Evolutionary conservation across 1,140 invertebrate genomes (phyloP), one percentile per base, ranked within the genome.

Genomic region (Littorina saxatilis): DNA sequence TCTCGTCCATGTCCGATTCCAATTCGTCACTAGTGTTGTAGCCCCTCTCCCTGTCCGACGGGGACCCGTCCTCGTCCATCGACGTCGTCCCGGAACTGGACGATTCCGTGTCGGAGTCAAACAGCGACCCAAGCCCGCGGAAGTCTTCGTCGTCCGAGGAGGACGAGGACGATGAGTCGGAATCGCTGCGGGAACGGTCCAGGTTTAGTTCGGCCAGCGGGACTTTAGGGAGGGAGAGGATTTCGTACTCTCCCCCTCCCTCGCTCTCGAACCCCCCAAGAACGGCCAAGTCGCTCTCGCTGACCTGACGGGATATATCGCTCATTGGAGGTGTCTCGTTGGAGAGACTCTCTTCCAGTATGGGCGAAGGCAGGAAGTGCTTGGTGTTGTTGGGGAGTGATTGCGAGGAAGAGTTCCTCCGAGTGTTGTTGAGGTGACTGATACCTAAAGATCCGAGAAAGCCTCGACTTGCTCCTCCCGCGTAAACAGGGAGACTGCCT

Each of bases 241-340:
- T 76, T 27, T 84, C 83, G 66, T 84, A 84, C 74, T 84, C 74
- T 17, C 83, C 76, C 20, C 83, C 83, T 1, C 75, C 83, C 37
- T 84, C 83, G 73, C 83, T 84, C 58, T 84, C 83, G 47, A 79
- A 84, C 35, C 63, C 83, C 1, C 75, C 83, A 11, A 81, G 58
- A 0, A 81, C 17, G 35, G 76, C 29, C 58, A 78, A 27, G 55
- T 47, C 52, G 52, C 39, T 20, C 4, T 78, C 76, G n/a, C 76
- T 78, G 15, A 9, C 50, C 3, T 37, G 52, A 50, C 70, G 61
- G 55, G 52, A 68, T 13, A 78, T 13, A 27, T 78, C n/a, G 32
- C 50, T 29, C 40, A 29, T 23, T 15, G 47, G 23, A 5, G 35
- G 29, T 0, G 1, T 15, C 13, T 55, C 35, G 5, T 73, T 47